Base-by-base conservation (phyloP, 2,113 vertebrate species). In the Python bivittatus region DNA sequence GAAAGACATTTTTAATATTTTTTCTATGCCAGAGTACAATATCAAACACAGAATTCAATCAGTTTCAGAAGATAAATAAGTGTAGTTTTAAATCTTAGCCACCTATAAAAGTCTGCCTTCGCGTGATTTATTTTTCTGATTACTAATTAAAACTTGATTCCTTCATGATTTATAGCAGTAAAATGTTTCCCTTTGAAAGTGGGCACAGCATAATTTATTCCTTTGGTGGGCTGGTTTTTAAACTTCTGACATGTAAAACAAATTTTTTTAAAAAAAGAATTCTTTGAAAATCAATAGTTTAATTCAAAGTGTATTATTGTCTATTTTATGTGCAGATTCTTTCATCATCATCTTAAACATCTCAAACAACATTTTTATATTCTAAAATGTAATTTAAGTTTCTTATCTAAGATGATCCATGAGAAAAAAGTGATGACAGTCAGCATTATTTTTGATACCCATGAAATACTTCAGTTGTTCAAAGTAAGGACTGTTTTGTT, bases 391-490 rank as follows among this genome's bases (percentile, higher is more conserved):
- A 96, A 97, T 96, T 96, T 96, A 88, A 91, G 27, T 17, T 93
- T 96, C 95, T 96, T 96, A 97, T 96, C 96, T 96, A 92, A 93
- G 96, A 95, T 96, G 94, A 97, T 96, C 96, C 96, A 91, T 11
- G 60, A 94, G 94, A 95, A 84, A 88, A 97, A 95, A 94, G 64
- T 83, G 92, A 93, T 95, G 88, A 94, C 93, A 95, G 94, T 94
- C 83, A 68, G 94, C 88, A 93, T 96, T 96, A 96, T 92, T 95
- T 96, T 92, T 96, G 29, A 97, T 95, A 96, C 83, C 95, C 96
- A 79, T 97, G 89, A 96, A 97, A 96, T 94, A 92, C 93, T 96
- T 96, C 84, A 94, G 84, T 94, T 84, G 92, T 93, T 94, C 91
- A 86, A 91, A 95, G 88, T 90, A 85, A 94, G 15, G 88, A 92